Evolutionary conservation across 2,113 vertebrate genomes (phyloP).

Genomic region (Kryptolebias marmoratus): DNA sequence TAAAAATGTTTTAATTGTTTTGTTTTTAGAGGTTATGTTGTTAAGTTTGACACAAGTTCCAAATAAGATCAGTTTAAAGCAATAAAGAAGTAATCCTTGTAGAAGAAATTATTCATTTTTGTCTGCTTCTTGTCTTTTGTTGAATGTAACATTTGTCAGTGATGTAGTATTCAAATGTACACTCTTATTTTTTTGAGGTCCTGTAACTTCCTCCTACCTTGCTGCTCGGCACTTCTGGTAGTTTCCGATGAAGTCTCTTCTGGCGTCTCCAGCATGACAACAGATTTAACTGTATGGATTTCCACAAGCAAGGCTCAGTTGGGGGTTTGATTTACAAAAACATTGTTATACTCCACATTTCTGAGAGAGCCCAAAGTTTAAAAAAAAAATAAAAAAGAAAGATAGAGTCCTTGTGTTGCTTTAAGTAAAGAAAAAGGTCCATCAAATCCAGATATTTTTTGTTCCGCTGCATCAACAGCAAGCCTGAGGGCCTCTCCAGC

Average conservation of each 20-base stretch:
- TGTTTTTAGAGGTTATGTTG: too few species aligned
- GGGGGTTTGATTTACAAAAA: neutral
- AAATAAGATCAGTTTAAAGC: too few species aligned
- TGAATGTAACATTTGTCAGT: neutral
- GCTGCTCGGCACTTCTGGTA: neutral
- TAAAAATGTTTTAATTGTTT: too few species aligned
- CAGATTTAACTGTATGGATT: neutral
- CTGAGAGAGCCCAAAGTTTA: neutral
- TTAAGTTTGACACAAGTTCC: too few species aligned
- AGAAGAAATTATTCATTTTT: neutral
- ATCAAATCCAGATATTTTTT: neutral
- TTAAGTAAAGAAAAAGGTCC: neutral
- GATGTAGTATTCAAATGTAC: neutral
- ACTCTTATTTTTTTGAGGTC: neutral
- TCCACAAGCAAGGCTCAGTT: neutral
- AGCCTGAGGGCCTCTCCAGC: neutral
- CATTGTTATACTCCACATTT: neutral
- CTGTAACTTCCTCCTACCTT: neutral
- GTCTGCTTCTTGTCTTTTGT: neutral
- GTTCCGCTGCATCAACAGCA: neutral
- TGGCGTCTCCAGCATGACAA: neutral
- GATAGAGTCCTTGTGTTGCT: neutral
- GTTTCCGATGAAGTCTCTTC: neutral
- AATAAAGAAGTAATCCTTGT: too few species aligned
- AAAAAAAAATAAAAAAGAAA: neutral